Percentiles rank a stretch among this genome's conserved stretches.
phyloP scores from a whole-genome alignment of 2,113 vertebrate species.

The Muscicapa adusta region DNA sequence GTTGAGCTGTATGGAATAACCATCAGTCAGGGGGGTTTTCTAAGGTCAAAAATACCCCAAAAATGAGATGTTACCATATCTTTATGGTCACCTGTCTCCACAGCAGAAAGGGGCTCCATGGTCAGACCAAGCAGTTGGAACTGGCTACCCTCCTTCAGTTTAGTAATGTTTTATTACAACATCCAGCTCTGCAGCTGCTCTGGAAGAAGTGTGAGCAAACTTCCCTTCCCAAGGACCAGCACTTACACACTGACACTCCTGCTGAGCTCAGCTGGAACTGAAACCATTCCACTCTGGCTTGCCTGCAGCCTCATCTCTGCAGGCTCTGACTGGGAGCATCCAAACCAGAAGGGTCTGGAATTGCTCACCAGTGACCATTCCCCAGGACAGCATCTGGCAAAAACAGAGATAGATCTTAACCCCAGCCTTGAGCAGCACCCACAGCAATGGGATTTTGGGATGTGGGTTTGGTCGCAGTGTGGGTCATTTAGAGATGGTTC shows the following conservation, averaged over 20 bases:
- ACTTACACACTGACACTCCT: neutral
- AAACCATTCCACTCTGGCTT: neutral
- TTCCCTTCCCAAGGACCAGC: neutral
- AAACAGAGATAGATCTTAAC: neutral
- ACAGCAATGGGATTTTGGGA: neutral
- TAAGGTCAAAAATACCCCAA: neutral
- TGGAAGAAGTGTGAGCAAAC: neutral
- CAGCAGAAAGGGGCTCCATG: neutral
- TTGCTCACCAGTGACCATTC: neutral
- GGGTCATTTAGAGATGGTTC: too few relatives aligned
- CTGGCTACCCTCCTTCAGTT: neutral
- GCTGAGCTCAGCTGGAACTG: neutral
- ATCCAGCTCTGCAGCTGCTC: neutral
- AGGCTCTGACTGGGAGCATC: neutral
- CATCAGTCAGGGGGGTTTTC: neutral
- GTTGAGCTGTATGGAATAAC: neutral
- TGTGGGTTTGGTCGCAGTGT: neutral
- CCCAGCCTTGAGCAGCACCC: neutral
- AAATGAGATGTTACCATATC: neutral
- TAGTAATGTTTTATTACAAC: neutral
- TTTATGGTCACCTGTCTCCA: neutral
- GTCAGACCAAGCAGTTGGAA: neutral
- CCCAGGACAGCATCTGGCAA: neutral
- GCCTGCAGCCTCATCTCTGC: neutral
- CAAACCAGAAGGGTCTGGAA: neutral